Evolutionary conservation across 30 jellyfish, hydroid and myxozoan genomes (phyloP), one percentile per base, ranked within the genome.

Genomic region (Cassiopea xamachana): DNA sequence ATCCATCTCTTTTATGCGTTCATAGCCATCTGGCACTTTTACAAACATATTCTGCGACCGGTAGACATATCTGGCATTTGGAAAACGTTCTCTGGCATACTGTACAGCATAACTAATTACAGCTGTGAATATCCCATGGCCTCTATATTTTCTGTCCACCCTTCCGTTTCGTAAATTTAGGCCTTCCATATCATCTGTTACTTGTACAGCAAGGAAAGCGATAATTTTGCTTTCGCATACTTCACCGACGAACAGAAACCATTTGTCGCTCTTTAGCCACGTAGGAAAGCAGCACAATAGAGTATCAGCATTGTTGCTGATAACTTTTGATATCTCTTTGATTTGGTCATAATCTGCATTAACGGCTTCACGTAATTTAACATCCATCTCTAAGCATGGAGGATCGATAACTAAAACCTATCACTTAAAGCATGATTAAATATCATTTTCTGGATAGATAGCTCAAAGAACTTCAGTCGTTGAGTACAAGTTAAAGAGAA

Each of bases 211-310:
- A 6, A 17, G 7, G 14, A 62, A 62, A 62, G 74, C 74, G 14
- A 62, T 17, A 8, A 62, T 14, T 27, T 62, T 62, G 10, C 27
- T 27, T 8, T 13, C 19, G 74, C 14, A 2, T 62, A 62, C 19
- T 14, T 62, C 74, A 6, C 74, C 74, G 19, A 62, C 74, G 14
- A 62, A 62, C 74, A 62, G 74, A 62, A 62, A 13, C 74, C 74
- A 62, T 17, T 8, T 14, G 14, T 62, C 74, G 14, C 74, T 62
- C 10, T 62, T 62, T 8, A 62, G 19, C 10, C 74, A 17, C 2
- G 19, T 14, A 62, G 43, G 19, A 62, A 62, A 17, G 14, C 14
- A 1, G 43, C 14, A 14, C 43, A 13, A 3, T 4, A 62, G 74
- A 17, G 74, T 62, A 62, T 62, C 74, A 2, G 74, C 14, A 3